A percentile compares a stretch with the other conserved stretches of the same genome.
Conservation (phyloP, 2,113 vertebrate genomes). For the Leucoraja erinaceus region DNA sequence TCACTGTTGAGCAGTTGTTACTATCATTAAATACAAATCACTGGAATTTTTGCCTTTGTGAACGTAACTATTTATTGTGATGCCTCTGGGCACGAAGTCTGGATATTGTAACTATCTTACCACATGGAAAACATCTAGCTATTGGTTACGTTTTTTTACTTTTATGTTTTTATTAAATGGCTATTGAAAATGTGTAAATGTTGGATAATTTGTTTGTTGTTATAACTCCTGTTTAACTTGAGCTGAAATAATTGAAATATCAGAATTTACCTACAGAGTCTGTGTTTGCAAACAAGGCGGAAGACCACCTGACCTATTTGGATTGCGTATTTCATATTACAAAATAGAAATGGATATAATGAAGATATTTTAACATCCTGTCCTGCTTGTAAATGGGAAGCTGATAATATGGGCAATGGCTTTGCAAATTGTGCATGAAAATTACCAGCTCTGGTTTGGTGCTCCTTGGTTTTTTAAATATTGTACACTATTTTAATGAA, state of each 20-base stretch:
- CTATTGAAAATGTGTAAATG: neutral
- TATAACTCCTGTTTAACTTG: neutral
- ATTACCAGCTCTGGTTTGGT: slow-evolving; percentile 9
- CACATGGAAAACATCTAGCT: slow-evolving; percentile 22
- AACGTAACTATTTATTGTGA: slow-evolving; percentile 29
- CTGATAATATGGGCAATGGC: neutral
- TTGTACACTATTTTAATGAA: neutral
- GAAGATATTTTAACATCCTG: neutral
- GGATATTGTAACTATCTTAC: neutral
- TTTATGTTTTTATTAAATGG: neutral
- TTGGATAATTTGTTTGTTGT: neutral
- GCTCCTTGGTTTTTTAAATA: neutral
- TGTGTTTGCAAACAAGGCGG: neutral
- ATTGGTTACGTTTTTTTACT: neutral
- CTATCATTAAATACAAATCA: slow-evolving; percentile 24
- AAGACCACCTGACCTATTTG: neutral
- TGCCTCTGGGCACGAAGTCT: neutral
- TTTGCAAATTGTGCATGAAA: neutral
- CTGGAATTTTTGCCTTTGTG: slow-evolving; percentile 9
- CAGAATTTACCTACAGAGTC: neutral
- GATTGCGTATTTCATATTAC: neutral
- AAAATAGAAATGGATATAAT: neutral
- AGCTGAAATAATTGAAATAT: neutral
- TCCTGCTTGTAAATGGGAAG: neutral
- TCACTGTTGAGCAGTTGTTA: slow-evolving; percentile 22